These are phyloP conservation scores for Leucophora obtusa DNA, from an alignment of 2,888 invertebrate genomes.

Conservation along the genomic window DNA sequence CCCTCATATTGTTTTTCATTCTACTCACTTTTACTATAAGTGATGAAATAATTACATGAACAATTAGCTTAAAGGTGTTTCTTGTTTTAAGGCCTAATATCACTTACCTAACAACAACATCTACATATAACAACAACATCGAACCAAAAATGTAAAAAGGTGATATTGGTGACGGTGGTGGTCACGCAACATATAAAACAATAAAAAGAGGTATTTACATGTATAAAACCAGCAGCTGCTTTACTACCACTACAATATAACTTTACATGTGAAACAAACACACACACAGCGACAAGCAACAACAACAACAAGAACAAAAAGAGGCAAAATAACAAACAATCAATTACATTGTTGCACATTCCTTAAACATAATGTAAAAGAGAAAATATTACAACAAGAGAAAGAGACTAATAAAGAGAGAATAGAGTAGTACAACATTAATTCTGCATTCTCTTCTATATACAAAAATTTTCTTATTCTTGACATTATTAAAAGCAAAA, in stretches of 20 bases:
- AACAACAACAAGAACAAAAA: not conserved
- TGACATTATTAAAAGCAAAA: constrained; percentile 9
- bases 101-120: constrained; percentile 9
- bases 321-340: constrained; percentile 13
- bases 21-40: constrained; percentile 1
- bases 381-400: not conserved
- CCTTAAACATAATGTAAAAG: constrained; percentile 6
- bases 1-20: no score
- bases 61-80: constrained; percentile 57
- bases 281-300: not conserved
- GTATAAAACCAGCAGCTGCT: constrained; percentile 43
- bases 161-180: constrained; percentile 52
- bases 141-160: constrained; percentile 14
- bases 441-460: not conserved
- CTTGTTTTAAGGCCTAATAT: constrained; percentile 36
- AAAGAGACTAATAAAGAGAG: not conserved
- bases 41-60: constrained; percentile 39
- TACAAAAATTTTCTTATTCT: constrained; percentile 8
- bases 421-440: not conserved
- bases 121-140: not conserved
- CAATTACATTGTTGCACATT: constrained; percentile 52
- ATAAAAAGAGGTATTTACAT: constrained; percentile 15
- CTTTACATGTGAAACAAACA: constrained; percentile 1
- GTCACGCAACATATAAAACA: constrained; percentile 47
- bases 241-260: not conserved